Conservation (phyloP, 2,113 vertebrate genomes). For the Mirounga angustirostris region DNA sequence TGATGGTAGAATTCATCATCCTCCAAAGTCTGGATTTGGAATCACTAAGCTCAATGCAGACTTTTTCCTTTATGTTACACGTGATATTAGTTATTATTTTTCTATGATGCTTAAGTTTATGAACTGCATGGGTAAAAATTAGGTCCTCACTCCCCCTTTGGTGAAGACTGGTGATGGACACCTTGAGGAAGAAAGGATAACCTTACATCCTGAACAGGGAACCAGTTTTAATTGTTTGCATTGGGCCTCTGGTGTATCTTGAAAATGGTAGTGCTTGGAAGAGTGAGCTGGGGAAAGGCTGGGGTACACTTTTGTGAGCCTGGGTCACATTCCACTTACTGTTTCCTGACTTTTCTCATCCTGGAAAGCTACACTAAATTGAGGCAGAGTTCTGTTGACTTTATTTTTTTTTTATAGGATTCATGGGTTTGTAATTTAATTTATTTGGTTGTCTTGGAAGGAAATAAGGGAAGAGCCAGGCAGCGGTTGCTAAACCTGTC, state of each 20-base stretch:
- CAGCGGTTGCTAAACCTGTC: neutral
- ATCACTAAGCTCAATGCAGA: neutral
- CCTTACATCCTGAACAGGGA: neutral
- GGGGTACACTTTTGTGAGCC: neutral
- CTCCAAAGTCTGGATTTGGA: neutral
- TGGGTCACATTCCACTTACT: neutral
- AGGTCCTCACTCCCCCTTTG: neutral
- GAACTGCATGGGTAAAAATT: neutral
- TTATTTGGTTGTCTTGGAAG: constrained; percentile 73
- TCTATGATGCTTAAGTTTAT: neutral
- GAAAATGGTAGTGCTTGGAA: neutral
- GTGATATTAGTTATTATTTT: neutral
- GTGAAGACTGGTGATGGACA: neutral
- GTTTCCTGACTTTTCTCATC: neutral
- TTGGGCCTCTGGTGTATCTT: neutral
- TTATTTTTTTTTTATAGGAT: constrained; percentile 10
- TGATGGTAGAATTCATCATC: neutral
- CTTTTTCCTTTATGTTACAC: neutral
- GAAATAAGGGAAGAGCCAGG: constrained; percentile 38
- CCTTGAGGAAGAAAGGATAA: neutral
- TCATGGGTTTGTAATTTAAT: constrained; percentile 66
- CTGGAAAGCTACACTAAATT: neutral
- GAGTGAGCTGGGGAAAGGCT: neutral
- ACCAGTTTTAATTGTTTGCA: neutral
- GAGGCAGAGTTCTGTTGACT: constrained; percentile 50